Percentiles rank a stretch among this genome's conserved stretches.
phyloP scores from a whole-genome alignment of 2,888 invertebrate species.

The Dolichopus griseipennis region DNA sequence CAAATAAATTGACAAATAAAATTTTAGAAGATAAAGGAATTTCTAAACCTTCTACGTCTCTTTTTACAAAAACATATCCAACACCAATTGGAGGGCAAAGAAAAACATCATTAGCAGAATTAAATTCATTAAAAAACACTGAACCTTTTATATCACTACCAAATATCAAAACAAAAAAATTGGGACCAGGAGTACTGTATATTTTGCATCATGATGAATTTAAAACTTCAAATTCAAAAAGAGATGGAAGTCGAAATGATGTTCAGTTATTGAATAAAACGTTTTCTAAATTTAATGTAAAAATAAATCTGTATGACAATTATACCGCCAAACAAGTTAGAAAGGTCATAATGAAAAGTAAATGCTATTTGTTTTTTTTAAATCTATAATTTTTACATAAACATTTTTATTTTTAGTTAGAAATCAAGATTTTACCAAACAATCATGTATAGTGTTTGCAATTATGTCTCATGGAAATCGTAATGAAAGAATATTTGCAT shows the following conservation, averaged over 20 bases:
- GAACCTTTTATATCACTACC: neutral
- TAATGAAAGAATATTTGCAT: conserved; percentile 33
- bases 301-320: conserved; percentile 30
- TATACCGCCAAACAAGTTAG: conserved; percentile 31
- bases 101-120: neutral
- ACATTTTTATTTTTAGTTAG: conserved; percentile 28
- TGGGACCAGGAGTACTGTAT: conserved; percentile 33
- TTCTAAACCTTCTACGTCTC: too few relatives aligned
- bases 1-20: too few relatives aligned
- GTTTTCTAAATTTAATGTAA: conserved; percentile 32
- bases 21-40: too few relatives aligned
- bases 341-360: conserved; percentile 31
- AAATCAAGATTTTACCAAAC: conserved; percentile 30
- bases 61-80: too few relatives aligned
- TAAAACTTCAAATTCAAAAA: conserved; percentile 30
- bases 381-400: too few relatives aligned
- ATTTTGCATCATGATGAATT: conserved; percentile 39
- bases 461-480: conserved; percentile 38
- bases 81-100: too few relatives aligned
- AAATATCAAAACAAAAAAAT: conserved; percentile 19
- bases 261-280: conserved; percentile 29
- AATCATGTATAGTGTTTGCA: conserved; percentile 35
- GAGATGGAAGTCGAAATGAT: conserved; percentile 34
- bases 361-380: conserved; percentile 15
- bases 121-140: neutral